Base-by-base conservation (phyloP, 2,888 invertebrate genomes). In the Temnothorax unifasciatus region DNA sequence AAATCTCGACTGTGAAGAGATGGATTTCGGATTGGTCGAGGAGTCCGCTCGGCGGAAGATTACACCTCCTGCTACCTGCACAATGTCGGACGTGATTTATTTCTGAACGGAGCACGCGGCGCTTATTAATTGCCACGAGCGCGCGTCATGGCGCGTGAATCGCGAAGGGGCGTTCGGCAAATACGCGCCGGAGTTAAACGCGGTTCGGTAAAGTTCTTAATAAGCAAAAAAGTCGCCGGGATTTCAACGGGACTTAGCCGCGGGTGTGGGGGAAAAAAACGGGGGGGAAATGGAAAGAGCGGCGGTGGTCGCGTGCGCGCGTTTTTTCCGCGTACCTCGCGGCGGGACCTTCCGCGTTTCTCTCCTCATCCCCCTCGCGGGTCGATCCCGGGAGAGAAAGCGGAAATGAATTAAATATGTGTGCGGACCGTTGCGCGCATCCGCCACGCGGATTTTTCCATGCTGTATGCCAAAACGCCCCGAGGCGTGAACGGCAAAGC, bases 391-490 rank as follows among this genome's bases (percentile, higher is more conserved):
- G 71, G 88, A 85, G 73, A 86, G 68, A 86, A 86, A 85, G 68
- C 75, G 88, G 86, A 90, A 88, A 89, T 83, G 83, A 88, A 90
- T 90, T 88, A 86, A 88, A 89, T 89, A 87, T 83, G 79, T 76
- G 90, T 88, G 88, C 85, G 88, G 75, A 85, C 86, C 90, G 89
- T 88, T 89, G 90, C 86, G 44, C 73, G 71, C 50, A 89, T 90
- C 88, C 90, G 90, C 88, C 82, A 85, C 86, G 54, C 86, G 79
- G 83, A 77, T 84, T 85, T 84, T 85, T 86, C 82, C 86, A 88
- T 90, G 89, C 83, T 77, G 52, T 77, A 85, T 85, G 86, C 64
- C 88, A 63, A 85, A 86, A 89, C 75, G 84, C 86, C 82, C 34
- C 84, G 75, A 52, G 85, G 85, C 90, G 86, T 90, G 76, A 88